Evolutionary conservation across 2,888 invertebrate genomes (phyloP), one percentile per base, ranked within the genome.

Genomic region (Dusona sp.): DNA sequence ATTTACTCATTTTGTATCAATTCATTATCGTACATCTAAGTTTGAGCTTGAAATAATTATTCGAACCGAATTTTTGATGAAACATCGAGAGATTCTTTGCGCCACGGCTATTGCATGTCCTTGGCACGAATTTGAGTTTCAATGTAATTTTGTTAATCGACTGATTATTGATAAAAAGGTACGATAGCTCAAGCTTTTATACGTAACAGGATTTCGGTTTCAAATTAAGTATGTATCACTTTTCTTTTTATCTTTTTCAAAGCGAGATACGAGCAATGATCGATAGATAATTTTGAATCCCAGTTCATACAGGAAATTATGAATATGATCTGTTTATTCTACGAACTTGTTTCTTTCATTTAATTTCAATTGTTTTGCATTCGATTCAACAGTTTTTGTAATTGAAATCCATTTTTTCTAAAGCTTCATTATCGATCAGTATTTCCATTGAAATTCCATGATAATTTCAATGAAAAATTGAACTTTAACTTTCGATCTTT

Each of bases 51-150:
- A 25, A 68, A 22, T 42, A 22, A 42, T 25, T 13, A 3, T 38
- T 25, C 22, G 13, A 68, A 68, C 11, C 13, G 67, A 68, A n/a
- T 22, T 42, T 68, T 68, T 19, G 67, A 68, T 68, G 8, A 25
- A 54, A n/a, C 2, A n/a, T 38, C 16, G 42, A 16, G 13, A 38
- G 67, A 68, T 68, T 70, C 29, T 70, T 22, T 25, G 3, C 45
- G 13, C 16, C 48, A 29, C 19, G 45, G 13, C 48, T 29, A 48
- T 70, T 70, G 25, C 70, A 25, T 19, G 70, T 29, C 70, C 70
- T 70, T 70, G 70, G 45, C 70, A 70, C 70, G 16, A 45, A 70
- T 70, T 70, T 29, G 19, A 29, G 29, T 70, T 48, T 70, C 29
- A 45, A 68, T 68, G 25, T 25, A 19, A 48, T 48, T 70, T 70